Percentiles rank a stretch among this genome's conserved stretches.
phyloP scores from a whole-genome alignment of 2,113 vertebrate species.

The Spea multiplicata region DNA sequence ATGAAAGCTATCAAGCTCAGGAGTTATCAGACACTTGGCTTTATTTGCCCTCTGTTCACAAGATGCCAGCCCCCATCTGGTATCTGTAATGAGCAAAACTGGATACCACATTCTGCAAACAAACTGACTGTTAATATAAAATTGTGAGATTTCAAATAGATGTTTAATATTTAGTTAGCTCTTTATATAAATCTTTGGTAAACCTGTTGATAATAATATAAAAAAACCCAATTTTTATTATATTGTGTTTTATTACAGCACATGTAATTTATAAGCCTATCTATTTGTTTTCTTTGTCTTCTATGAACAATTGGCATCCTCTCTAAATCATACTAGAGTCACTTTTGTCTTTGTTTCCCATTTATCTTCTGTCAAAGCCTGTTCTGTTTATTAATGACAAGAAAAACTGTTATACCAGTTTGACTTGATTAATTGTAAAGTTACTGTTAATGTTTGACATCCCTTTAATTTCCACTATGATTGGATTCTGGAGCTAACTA shows the following conservation, averaged over 20 bases:
- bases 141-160: constrained; percentile 46
- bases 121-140: too few species aligned
- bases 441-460: background rate
- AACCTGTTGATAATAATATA: constrained; percentile 37
- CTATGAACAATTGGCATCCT: constrained; percentile 1
- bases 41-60: too few species aligned
- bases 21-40: too few species aligned
- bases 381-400: constrained; percentile 22
- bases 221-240: constrained; percentile 35
- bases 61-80: too few species aligned
- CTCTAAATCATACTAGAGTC: constrained; percentile 18
- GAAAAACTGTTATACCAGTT: background rate
- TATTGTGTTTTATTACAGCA: constrained; percentile 37
- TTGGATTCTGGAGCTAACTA: too few species aligned
- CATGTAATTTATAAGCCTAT: constrained; percentile 20
- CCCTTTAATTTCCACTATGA: too few species aligned
- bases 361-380: constrained; percentile 38
- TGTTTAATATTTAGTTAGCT: constrained; percentile 68
- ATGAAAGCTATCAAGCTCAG: too few species aligned
- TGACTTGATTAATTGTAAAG: too few species aligned
- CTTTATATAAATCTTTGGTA: constrained; percentile 54
- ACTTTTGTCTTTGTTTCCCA: constrained; percentile 27
- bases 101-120: too few species aligned
- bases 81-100: too few species aligned
- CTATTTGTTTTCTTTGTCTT: constrained; percentile 21